Conservation (phyloP, 2,797 vertebrate genomes). For the Sebastes kiyomatsui region DNA sequence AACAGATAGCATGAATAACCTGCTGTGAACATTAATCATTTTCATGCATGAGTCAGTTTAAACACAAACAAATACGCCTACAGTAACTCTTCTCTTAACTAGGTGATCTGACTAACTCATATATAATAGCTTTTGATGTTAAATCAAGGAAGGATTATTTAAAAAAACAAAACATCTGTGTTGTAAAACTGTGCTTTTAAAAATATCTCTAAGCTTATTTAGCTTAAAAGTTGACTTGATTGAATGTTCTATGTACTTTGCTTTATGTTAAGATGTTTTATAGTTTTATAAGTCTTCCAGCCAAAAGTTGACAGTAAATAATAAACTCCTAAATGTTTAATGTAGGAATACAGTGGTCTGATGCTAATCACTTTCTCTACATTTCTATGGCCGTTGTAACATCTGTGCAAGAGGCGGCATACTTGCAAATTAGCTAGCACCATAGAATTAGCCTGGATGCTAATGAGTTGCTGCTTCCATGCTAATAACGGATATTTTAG, state of each 20-base stretch:
- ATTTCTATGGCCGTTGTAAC: not conserved
- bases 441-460: conserved; percentile 45
- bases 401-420: conserved; percentile 4
- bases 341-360: not conserved
- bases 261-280: not conserved
- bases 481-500: conserved; percentile 62
- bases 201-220: not conserved
- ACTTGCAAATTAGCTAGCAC: conserved; percentile 21
- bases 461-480: conserved; percentile 41
- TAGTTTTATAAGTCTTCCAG: not conserved
- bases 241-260: not conserved
- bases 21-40: not conserved
- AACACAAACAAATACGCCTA: not conserved
- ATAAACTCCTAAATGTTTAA: not conserved
- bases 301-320: not conserved
- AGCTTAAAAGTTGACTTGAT: not conserved
- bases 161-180: not conserved
- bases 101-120: not conserved
- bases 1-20: not conserved
- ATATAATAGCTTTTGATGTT: not conserved
- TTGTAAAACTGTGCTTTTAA: not conserved
- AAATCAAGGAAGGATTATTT: not conserved
- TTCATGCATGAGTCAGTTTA: not conserved
- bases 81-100: not conserved
- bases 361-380: not conserved